phyloP scores from a whole-genome alignment of 2,797 vertebrate species.

The Phylloscopus collybita region DNA sequence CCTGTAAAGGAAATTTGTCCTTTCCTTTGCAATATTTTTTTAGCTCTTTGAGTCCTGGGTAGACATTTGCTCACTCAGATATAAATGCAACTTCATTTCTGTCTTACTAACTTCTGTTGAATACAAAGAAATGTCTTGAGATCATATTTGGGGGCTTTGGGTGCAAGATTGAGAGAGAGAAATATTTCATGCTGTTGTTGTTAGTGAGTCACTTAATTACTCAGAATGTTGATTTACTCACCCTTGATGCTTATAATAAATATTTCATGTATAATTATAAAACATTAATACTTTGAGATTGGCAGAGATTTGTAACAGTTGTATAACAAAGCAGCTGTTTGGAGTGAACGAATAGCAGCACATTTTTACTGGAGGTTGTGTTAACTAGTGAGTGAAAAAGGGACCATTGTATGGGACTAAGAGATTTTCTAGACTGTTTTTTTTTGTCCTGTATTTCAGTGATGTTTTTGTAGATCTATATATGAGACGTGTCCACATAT shows the following conservation, averaged over 20 bases:
- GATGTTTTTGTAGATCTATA: not conserved
- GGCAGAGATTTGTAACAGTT: conserved; percentile 19
- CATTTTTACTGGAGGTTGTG: not conserved
- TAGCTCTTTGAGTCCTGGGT: not conserved
- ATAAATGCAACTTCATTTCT: not conserved
- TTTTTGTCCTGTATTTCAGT: not conserved
- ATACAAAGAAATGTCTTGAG: not conserved
- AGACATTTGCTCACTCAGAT: not conserved
- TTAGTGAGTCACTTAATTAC: not conserved
- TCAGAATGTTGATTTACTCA: conserved; percentile 11
- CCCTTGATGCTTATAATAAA: conserved; percentile 9
- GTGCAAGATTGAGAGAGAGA: not conserved
- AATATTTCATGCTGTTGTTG: not conserved
- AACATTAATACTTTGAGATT: not conserved
- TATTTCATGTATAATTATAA: conserved; percentile 33
- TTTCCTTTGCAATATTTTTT: not conserved
- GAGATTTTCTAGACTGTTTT: not conserved
- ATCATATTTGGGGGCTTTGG: not conserved
- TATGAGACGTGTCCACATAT: not conserved
- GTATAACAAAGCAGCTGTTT: not conserved
- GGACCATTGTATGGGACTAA: not conserved
- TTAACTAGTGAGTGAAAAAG: not conserved
- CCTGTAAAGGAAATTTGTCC: not conserved
- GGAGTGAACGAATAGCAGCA: not conserved
- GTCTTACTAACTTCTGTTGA: not conserved